Evolutionary conservation across 2,888 invertebrate species (phyloP).

Genomic region (Drosophila demipolita): DNA sequence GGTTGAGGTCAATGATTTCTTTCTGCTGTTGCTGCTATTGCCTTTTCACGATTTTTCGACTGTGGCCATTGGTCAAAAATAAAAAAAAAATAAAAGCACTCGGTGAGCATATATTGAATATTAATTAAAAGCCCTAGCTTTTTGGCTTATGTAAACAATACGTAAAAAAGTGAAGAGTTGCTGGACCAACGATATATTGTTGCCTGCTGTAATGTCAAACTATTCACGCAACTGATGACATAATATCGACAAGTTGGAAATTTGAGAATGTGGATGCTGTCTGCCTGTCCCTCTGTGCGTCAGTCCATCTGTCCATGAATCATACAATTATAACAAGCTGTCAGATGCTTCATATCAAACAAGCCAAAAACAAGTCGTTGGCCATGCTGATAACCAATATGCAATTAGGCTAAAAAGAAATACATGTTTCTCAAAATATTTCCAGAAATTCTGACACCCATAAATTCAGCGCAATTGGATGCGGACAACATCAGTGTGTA

Average conservation of each 20-base stretch:
- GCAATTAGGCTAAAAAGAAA: conserved; percentile 72
- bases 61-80: conserved; percentile 26
- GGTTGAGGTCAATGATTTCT: conserved; percentile 78
- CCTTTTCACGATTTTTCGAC: conserved; percentile 63
- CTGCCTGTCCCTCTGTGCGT: background rate
- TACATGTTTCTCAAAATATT: conserved; percentile 42
- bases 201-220: conserved; percentile 57
- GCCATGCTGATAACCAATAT: conserved; percentile 53
- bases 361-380: conserved; percentile 9
- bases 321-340: conserved; percentile 9
- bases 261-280: conserved; percentile 15
- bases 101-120: conserved; percentile 67
- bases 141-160: conserved; percentile 66
- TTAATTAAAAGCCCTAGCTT: conserved; percentile 56
- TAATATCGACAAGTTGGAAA: conserved; percentile 21
- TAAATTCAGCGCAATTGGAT: conserved; percentile 48
- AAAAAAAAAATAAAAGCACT: conserved; percentile 24
- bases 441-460: conserved; percentile 29
- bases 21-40: conserved; percentile 40
- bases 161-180: conserved; percentile 26
- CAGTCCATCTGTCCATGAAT: conserved; percentile 9
- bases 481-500: conserved; percentile 48
- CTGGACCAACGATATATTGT: conserved; percentile 33
- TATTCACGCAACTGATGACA: conserved; percentile 60
- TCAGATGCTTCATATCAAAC: conserved; percentile 2